Percentiles rank a stretch among this genome's conserved stretches.
phyloP scores from a whole-genome alignment of 2,888 invertebrate species.

The Gerosis bhagava region DNA sequence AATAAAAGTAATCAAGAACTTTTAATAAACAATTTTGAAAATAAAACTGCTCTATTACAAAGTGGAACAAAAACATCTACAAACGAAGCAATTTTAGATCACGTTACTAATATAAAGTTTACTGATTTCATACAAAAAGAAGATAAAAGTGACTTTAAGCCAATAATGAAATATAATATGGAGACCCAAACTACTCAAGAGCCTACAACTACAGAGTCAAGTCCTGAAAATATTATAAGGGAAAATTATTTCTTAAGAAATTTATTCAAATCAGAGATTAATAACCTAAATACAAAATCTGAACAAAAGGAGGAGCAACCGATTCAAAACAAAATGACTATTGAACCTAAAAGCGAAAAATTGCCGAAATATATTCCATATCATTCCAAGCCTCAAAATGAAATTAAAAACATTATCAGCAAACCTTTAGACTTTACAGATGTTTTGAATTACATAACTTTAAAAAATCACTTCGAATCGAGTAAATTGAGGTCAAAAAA shows the following conservation, averaged over 20 bases:
- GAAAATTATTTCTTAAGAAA: conserved; percentile 67
- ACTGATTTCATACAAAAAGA: conserved; percentile 36
- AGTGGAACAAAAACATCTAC: not conserved
- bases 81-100: not conserved
- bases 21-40: conserved; percentile 25
- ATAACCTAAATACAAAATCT: conserved; percentile 35
- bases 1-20: not conserved
- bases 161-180: conserved; percentile 31
- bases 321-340: conserved; percentile 37
- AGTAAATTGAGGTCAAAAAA: conserved; percentile 56
- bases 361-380: conserved; percentile 48
- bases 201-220: conserved; percentile 40
- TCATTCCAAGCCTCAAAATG: conserved; percentile 50
- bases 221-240: conserved; percentile 50
- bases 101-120: conserved; percentile 32
- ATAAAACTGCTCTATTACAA: conserved; percentile 16
- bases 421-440: conserved; percentile 60
- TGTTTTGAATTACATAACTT: conserved; percentile 59
- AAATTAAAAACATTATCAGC: conserved; percentile 47
- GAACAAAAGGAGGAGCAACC: conserved; percentile 24
- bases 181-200: conserved; percentile 28
- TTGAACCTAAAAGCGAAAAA: conserved; percentile 50
- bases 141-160: conserved; percentile 33
- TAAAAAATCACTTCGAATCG: conserved; percentile 68
- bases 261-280: conserved; percentile 45